These are phyloP conservation scores for Nannospalax galili DNA, from an alignment of 2,113 vertebrate species.

Conservation along the genomic window DNA sequence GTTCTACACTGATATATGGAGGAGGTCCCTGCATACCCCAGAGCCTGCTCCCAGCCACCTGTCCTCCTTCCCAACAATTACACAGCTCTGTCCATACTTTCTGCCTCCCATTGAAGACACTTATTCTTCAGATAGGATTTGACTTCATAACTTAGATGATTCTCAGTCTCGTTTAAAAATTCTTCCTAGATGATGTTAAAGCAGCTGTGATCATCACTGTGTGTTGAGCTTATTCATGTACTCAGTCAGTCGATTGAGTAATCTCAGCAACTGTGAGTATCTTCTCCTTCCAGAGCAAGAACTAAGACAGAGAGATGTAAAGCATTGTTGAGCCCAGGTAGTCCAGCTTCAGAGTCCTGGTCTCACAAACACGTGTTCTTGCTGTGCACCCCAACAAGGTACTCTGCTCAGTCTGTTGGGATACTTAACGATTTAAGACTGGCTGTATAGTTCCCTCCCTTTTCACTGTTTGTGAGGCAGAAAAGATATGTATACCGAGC, in stretches of 20 bases:
- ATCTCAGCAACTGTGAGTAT: background rate
- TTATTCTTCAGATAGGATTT: constrained; percentile 11
- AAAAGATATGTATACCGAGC: background rate
- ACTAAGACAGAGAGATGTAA: background rate
- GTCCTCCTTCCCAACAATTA: too few species aligned
- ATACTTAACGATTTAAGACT: background rate
- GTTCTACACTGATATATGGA: background rate
- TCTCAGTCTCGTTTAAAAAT: constrained; percentile 3
- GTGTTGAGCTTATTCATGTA: background rate
- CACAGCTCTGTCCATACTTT: background rate
- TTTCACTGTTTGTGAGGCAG: background rate
- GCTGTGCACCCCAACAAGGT: background rate
- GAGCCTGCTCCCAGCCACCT: background rate
- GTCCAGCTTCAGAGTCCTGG: background rate
- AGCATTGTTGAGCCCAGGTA: background rate
- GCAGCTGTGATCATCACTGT: background rate
- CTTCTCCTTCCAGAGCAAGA: background rate
- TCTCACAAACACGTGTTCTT: background rate
- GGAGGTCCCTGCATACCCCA: background rate
- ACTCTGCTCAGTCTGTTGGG: background rate
- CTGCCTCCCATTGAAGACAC: background rate
- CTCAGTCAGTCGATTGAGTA: background rate
- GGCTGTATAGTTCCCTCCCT: background rate
- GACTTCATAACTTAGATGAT: constrained; percentile 36
- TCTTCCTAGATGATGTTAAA: background rate